Evolutionary conservation across 1,140 invertebrate genomes (phyloP).

Genomic region (Drosophila eugracilis): DNA sequence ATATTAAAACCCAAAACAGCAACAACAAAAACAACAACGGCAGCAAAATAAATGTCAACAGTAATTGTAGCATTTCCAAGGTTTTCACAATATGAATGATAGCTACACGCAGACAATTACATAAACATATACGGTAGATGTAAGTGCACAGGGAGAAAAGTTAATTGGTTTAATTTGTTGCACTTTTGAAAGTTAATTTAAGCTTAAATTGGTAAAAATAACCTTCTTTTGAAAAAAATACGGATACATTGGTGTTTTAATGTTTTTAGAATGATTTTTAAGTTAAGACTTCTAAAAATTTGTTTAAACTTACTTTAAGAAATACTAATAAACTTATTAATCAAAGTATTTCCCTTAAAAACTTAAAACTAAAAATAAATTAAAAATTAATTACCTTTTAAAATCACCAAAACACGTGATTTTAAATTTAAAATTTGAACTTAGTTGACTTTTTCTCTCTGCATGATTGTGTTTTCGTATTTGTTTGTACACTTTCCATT

Average conservation of each 20-base stretch:
- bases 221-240: too few relatives aligned
- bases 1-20: slow-evolving; percentile 21
- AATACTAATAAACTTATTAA: too few relatives aligned
- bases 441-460: slow-evolving; percentile 1
- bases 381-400: neutral
- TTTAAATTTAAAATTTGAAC: neutral
- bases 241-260: too few relatives aligned
- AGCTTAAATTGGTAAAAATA: too few relatives aligned
- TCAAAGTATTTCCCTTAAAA: too few relatives aligned
- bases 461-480: slow-evolving; percentile 8
- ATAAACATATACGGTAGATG: slow-evolving; percentile 26
- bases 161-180: too few relatives aligned
- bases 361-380: too few relatives aligned
- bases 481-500: slow-evolving; percentile 54
- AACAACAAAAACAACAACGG: slow-evolving; percentile 39
- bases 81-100: slow-evolving; percentile 82
- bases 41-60: slow-evolving; percentile 69
- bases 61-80: slow-evolving; percentile 79
- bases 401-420: too few relatives aligned
- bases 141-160: slow-evolving; percentile 6
- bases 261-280: too few relatives aligned
- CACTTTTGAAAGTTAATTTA: too few relatives aligned
- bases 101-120: slow-evolving; percentile 32
- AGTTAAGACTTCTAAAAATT: too few relatives aligned
- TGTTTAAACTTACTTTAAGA: too few relatives aligned